Base-by-base conservation (phyloP, 1,140 invertebrate species). In the Macrostomum lignano region DNA sequence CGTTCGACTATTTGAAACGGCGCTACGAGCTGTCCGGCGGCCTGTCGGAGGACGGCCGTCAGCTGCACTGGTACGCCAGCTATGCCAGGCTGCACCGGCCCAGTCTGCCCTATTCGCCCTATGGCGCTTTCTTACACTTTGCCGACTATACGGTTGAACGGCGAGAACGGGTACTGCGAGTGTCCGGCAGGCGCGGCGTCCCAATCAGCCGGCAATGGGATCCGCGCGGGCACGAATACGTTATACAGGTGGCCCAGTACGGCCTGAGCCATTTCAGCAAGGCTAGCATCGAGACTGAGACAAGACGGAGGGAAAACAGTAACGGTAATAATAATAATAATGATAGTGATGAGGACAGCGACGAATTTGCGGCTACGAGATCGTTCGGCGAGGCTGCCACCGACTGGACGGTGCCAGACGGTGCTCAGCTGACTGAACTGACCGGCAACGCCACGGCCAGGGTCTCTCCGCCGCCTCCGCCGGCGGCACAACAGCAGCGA, bases 241-340 rank as follows among this genome's bases (percentile, higher is more conserved):
- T 86, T 0, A 93, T 86, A 2, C 88, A 96, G 64, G 88, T 96
- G 40, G 81, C 84, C 3, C 88, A 98, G 53, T 96, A 81, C 55
- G 88, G 78, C 1, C 55, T 96, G 21, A 76, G 81, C 17, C 88
- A 96, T 58, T 94, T 84, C 56, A 86, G 78, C 51, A 91, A 91
- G 59, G n/a, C n/a, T n/a, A n/a, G n/a, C n/a, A n/a, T n/a, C n/a
- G n/a, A n/a, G n/a, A n/a, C n/a, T n/a, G n/a, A n/a, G n/a, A n/a
- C n/a, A n/a, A n/a, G n/a, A n/a, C n/a, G n/a, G n/a, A n/a, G n/a
- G n/a, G n/a, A n/a, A n/a, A n/a, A n/a, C n/a, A n/a, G n/a, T n/a
- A n/a, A n/a, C n/a, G n/a, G n/a, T n/a, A n/a, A n/a, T n/a, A n/a
- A n/a, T n/a, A n/a, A n/a, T n/a, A n/a, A n/a, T n/a, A n/a, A n/a